Conservation (phyloP, 2,797 vertebrate species). For the Chelmon rostratus region DNA sequence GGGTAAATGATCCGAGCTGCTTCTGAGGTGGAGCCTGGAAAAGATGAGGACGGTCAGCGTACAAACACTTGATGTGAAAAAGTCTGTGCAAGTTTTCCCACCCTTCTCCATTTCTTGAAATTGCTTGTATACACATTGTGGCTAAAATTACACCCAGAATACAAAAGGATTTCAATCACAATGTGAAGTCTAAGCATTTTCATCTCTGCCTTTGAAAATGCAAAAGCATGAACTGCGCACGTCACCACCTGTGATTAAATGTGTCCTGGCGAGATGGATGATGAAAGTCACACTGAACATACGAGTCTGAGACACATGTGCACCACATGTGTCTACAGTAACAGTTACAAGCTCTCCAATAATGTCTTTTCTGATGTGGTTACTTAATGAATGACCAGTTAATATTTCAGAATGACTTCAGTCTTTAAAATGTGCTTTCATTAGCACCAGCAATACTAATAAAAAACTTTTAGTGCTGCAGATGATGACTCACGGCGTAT, state of each 20-base stretch:
- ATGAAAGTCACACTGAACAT: conserved; percentile 17
- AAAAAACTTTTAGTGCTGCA: neutral
- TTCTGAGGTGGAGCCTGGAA: conserved; percentile 92
- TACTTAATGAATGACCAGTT: neutral
- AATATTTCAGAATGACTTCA: conserved; percentile 2
- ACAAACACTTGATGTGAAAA: neutral
- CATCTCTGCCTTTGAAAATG: conserved; percentile 29
- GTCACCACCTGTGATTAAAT: conserved; percentile 29
- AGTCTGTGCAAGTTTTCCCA: neutral
- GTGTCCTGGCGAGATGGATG: conserved; percentile 7
- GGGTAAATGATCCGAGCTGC: conserved; percentile 97
- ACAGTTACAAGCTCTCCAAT: conserved; percentile 10
- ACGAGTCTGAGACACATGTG: conserved; percentile 18
- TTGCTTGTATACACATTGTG: neutral
- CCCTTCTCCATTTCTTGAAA: conserved; percentile 1
- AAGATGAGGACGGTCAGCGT: neutral
- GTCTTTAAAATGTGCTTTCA: neutral
- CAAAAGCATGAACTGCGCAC: conserved; percentile 10
- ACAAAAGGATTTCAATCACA: conserved; percentile 4
- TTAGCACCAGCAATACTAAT: neutral
- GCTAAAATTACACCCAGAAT: conserved; percentile 4
- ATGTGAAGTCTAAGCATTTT: neutral
- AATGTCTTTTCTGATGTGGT: conserved; percentile 1
- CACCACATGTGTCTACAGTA: conserved; percentile 26
- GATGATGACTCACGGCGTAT: conserved; percentile 91